Percentiles rank a stretch among this genome's conserved stretches.
Conservation (phyloP, 1,140 invertebrate species). For the Sesamia nonagrioides region DNA sequence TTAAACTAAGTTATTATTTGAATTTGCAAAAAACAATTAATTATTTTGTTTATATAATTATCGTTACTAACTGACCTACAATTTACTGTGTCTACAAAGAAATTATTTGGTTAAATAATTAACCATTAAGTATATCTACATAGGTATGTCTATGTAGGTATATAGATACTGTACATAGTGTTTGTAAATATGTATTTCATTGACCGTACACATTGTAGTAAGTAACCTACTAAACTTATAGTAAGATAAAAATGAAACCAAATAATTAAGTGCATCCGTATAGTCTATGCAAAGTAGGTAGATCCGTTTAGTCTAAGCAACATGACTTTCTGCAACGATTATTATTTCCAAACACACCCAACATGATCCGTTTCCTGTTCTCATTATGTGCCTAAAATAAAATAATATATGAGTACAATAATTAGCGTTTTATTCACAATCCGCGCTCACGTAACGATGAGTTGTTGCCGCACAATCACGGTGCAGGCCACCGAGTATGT, state of each 20-base stretch:
- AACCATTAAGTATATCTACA: background rate
- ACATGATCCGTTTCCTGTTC: slow-evolving; percentile 20
- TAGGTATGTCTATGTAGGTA: background rate
- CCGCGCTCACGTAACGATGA: slow-evolving; percentile 61
- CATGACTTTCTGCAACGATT: background rate
- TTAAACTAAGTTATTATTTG: slow-evolving; percentile 1
- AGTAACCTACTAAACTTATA: background rate
- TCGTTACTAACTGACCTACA: background rate
- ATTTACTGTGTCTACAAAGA: slow-evolving; percentile 1
- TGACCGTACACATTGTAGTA: background rate
- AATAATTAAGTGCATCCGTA: background rate
- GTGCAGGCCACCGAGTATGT: slow-evolving; percentile 31
- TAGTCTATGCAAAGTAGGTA: slow-evolving; percentile 4
- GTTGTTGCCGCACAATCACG: slow-evolving; percentile 46
- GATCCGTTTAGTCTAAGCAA: background rate
- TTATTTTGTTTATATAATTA: slow-evolving; percentile 16
- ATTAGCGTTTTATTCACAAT: slow-evolving; percentile 53
- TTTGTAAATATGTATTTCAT: background rate
- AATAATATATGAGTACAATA: slow-evolving; percentile 49
- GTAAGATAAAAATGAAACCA: background rate
- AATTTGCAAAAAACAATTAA: slow-evolving; percentile 11
- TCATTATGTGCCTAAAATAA: slow-evolving; percentile 41
- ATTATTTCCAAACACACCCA: slow-evolving; percentile 7
- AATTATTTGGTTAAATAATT: background rate
- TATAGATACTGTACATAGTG: background rate